phyloP scores from a whole-genome alignment of 2,797 vertebrate genomes.

The Brachyalestes nurse region DNA sequence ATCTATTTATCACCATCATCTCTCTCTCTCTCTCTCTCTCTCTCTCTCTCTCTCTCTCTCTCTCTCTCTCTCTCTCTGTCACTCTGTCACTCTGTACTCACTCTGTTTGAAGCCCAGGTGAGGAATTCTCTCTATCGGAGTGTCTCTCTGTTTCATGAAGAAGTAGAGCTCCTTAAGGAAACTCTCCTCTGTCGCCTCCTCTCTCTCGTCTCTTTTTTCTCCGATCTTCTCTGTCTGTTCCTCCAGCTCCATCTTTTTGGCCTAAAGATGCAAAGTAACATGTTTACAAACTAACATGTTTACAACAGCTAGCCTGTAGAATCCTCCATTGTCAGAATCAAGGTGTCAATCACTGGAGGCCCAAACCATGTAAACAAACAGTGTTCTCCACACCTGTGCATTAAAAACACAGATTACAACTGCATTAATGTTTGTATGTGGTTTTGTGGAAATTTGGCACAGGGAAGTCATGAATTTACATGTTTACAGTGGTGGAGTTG shows the following conservation, averaged over 20 bases:
- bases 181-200: slow-evolving; percentile 66
- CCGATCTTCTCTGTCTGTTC: slow-evolving; percentile 41
- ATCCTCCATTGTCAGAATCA: too few relatives aligned
- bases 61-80: background rate
- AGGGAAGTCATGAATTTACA: too few relatives aligned
- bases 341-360: too few relatives aligned
- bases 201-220: slow-evolving; percentile 48
- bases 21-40: too few relatives aligned
- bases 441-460: too few relatives aligned
- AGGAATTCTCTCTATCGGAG: slow-evolving; percentile 80
- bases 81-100: slow-evolving; percentile 52
- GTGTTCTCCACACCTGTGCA: too few relatives aligned
- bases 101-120: slow-evolving; percentile 84
- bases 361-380: too few relatives aligned
- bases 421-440: too few relatives aligned
- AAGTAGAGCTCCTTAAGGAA: slow-evolving; percentile 79
- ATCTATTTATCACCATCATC: too few relatives aligned
- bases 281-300: background rate
- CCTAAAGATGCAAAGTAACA: slow-evolving; percentile 41
- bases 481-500: too few relatives aligned
- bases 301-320: too few relatives aligned
- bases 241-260: slow-evolving; percentile 57
- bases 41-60: background rate
- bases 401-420: too few relatives aligned
- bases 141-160: slow-evolving; percentile 79